A percentile compares a stretch with the other conserved stretches of the same genome.
phyloP scores from a whole-genome alignment of 2,888 invertebrate genomes.

The Notocelia uddmanniana region DNA sequence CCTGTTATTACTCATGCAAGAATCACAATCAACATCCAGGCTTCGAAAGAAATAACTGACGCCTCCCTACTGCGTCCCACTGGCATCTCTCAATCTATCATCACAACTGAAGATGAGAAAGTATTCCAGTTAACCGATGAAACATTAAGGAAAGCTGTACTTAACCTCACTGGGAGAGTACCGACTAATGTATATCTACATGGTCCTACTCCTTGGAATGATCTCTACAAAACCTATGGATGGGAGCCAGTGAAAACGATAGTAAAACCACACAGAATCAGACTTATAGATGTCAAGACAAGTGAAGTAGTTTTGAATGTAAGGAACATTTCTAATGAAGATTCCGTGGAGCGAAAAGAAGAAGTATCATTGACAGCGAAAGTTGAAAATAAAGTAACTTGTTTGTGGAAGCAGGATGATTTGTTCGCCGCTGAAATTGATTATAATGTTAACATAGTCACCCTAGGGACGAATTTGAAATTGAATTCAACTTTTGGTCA shows the following conservation, averaged over 20 bases:
- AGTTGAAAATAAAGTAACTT: neutral
- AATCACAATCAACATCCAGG: constrained; percentile 11
- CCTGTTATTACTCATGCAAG: neutral
- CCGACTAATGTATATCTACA: constrained; percentile 4
- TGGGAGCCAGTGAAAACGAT: constrained; percentile 8
- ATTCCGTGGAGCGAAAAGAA: neutral
- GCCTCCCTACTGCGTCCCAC: neutral
- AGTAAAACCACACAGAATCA: constrained; percentile 1
- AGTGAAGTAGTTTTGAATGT: constrained; percentile 1
- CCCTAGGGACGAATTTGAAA: neutral
- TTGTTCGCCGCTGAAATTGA: neutral
- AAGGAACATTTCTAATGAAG: neutral
- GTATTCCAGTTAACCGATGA: constrained; percentile 1
- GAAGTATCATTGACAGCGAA: neutral
- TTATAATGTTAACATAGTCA: neutral
- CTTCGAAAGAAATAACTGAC: neutral
- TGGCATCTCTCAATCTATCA: neutral
- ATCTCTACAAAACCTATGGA: constrained; percentile 5
- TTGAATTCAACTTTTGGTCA: neutral
- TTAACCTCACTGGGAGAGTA: neutral
- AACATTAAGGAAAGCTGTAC: neutral
- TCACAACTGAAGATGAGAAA: neutral
- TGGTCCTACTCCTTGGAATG: constrained; percentile 26
- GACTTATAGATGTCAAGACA: neutral
- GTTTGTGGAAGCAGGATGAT: neutral